phyloP scores from a whole-genome alignment of 2,888 invertebrate genomes.

The Caenorhabditis sp. region DNA sequence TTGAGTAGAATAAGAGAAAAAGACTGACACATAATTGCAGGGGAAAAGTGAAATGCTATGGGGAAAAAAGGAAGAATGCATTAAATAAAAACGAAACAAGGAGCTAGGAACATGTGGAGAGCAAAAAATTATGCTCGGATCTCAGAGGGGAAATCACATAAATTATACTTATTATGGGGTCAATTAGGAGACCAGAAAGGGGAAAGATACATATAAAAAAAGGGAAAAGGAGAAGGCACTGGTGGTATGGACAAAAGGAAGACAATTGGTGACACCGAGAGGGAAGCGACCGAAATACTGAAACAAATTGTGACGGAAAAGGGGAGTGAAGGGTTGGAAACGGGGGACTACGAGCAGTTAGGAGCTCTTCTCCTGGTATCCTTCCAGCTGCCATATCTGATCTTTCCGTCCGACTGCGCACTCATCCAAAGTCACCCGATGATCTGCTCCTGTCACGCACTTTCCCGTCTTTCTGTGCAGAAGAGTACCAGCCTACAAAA shows the following conservation, averaged over 20 bases:
- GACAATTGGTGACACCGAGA: constrained; percentile 15
- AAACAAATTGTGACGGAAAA: constrained; percentile 2
- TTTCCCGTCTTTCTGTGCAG: constrained; percentile 53
- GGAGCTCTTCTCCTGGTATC: constrained; percentile 13
- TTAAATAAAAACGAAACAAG: constrained; percentile 2
- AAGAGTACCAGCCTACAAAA: constrained; percentile 37
- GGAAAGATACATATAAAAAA: not conserved
- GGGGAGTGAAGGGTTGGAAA: not conserved
- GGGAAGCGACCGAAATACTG: constrained; percentile 18
- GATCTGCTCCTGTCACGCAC: constrained; percentile 41
- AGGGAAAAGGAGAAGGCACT: constrained; percentile 16
- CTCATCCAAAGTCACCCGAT: constrained; percentile 39
- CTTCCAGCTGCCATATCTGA: constrained; percentile 56
- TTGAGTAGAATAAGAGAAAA: not conserved
- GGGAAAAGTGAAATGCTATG: constrained; percentile 24
- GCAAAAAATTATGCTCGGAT: constrained; percentile 29
- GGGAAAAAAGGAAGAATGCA: not conserved
- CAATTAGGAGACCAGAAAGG: not conserved
- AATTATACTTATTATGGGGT: constrained; percentile 22
- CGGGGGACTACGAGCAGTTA: too few species aligned
- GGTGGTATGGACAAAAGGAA: constrained; percentile 19
- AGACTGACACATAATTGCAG: too few species aligned
- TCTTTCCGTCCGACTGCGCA: constrained; percentile 36
- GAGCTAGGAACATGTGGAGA: not conserved
- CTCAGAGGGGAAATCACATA: constrained; percentile 13